Conservation (phyloP, 2,797 vertebrate species). For the Neosilurus mollespiculum region DNA sequence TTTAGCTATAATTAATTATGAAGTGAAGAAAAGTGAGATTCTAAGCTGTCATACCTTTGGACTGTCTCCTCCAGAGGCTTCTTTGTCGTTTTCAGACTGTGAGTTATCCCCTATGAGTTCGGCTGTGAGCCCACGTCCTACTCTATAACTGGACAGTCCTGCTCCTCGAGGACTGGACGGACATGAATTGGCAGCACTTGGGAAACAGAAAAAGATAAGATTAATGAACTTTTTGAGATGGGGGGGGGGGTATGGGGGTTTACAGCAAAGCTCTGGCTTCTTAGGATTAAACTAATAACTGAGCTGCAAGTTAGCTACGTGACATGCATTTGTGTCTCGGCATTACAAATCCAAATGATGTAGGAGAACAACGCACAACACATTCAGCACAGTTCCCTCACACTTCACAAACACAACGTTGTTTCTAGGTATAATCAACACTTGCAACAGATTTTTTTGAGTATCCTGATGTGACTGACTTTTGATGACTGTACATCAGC, state of each 20-base stretch:
- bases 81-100: slow-evolving; percentile 95
- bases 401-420: not conserved
- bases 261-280: not conserved
- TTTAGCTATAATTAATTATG: not conserved
- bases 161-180: slow-evolving; percentile 95
- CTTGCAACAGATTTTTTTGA: not conserved
- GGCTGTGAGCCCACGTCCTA: slow-evolving; percentile 85
- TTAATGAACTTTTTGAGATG: no score
- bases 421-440: not conserved
- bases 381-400: not conserved
- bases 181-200: slow-evolving; percentile 96
- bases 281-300: not conserved
- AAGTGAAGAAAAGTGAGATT: not conserved
- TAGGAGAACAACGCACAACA: no score
- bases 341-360: not conserved
- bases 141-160: slow-evolving; percentile 92
- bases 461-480: not conserved
- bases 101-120: slow-evolving; percentile 93
- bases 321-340: no score
- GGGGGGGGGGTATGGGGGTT: no score
- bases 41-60: slow-evolving; percentile 83
- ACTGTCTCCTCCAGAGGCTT: slow-evolving; percentile 95
- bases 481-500: not conserved
- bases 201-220: not conserved
- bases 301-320: not conserved